Percentiles rank a stretch among this genome's conserved stretches.
phyloP scores from a whole-genome alignment of 1,140 invertebrate genomes.

The Drepana arcuata region DNA sequence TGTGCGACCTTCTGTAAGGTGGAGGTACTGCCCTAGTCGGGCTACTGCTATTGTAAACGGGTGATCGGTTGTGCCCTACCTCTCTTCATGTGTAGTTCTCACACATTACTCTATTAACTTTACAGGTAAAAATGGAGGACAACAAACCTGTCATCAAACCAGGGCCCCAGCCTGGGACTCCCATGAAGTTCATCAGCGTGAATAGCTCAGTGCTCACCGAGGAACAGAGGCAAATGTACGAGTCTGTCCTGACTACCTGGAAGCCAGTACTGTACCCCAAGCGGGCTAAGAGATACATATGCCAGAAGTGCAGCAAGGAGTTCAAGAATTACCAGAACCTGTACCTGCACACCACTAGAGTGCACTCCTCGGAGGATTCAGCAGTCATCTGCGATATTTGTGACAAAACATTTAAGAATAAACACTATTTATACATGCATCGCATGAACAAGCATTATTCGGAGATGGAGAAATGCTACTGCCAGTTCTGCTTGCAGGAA shows the following conservation, averaged over 20 bases:
- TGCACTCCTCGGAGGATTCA: slow-evolving; percentile 52
- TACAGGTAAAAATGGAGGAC: too few relatives aligned
- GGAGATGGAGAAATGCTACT: slow-evolving; percentile 52
- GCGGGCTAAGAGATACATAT: slow-evolving; percentile 46
- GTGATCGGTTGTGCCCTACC: too few relatives aligned
- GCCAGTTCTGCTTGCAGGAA: slow-evolving; percentile 57
- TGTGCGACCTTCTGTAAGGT: too few relatives aligned
- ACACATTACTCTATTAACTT: too few relatives aligned
- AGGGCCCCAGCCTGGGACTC: too few relatives aligned
- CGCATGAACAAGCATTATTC: slow-evolving; percentile 63
- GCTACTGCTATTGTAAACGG: too few relatives aligned
- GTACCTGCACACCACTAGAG: slow-evolving; percentile 52
- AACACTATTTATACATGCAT: slow-evolving; percentile 64
- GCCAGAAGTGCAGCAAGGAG: slow-evolving; percentile 55
- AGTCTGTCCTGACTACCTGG: slow-evolving; percentile 55
- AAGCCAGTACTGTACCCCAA: slow-evolving; percentile 55
- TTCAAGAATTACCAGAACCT: slow-evolving; percentile 64
- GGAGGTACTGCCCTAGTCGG: too few relatives aligned
- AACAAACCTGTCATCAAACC: too few relatives aligned
- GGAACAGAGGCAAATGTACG: slow-evolving; percentile 57
- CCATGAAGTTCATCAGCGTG: slow-evolving; percentile 48
- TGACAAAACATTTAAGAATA: slow-evolving; percentile 60
- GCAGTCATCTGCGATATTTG: slow-evolving; percentile 53
- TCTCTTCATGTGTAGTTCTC: too few relatives aligned
- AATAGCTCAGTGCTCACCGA: slow-evolving; percentile 38